Evolutionary conservation across 2,888 invertebrate genomes (phyloP).

Genomic region (Meiosimyza platycephala): DNA sequence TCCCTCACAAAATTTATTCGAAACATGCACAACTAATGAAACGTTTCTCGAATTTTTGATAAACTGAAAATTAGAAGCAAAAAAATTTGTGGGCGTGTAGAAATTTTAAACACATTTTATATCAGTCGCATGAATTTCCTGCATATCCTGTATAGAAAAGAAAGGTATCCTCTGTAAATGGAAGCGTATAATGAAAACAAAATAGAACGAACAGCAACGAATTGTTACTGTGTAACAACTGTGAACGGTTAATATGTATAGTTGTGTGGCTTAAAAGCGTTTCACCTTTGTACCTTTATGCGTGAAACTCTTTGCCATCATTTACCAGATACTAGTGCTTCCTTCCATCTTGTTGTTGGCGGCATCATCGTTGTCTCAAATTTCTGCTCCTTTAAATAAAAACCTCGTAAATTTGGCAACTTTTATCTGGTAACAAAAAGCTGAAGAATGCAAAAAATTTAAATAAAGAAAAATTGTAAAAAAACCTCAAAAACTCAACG

Average conservation of each 20-base stretch:
- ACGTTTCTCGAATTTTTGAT: constrained; percentile 63
- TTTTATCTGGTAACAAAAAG: constrained; percentile 28
- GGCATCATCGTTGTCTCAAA: constrained; percentile 20
- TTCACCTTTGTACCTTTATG: too few relatives aligned
- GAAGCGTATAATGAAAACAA: background rate
- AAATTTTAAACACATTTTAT: constrained; percentile 24
- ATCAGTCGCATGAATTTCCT: constrained; percentile 1
- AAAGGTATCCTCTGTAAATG: background rate
- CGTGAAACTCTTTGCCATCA: too few relatives aligned
- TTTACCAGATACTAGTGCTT: too few relatives aligned
- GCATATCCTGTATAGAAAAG: background rate
- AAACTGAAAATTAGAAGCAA: constrained; percentile 45
- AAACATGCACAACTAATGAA: constrained; percentile 63
- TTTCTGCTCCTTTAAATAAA: constrained; percentile 40
- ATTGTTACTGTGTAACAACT: too few relatives aligned
- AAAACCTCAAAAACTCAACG: background rate
- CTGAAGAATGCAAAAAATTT: background rate
- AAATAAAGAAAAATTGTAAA: background rate
- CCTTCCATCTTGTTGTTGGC: background rate
- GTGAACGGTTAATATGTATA: too few relatives aligned
- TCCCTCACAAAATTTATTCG: constrained; percentile 53
- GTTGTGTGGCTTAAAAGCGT: too few relatives aligned
- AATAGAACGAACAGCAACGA: constrained; percentile 8
- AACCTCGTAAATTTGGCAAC: constrained; percentile 40
- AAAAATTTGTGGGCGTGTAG: constrained; percentile 13